Conservation (phyloP, 1,140 invertebrate genomes). For the Nasonia longicornis region DNA sequence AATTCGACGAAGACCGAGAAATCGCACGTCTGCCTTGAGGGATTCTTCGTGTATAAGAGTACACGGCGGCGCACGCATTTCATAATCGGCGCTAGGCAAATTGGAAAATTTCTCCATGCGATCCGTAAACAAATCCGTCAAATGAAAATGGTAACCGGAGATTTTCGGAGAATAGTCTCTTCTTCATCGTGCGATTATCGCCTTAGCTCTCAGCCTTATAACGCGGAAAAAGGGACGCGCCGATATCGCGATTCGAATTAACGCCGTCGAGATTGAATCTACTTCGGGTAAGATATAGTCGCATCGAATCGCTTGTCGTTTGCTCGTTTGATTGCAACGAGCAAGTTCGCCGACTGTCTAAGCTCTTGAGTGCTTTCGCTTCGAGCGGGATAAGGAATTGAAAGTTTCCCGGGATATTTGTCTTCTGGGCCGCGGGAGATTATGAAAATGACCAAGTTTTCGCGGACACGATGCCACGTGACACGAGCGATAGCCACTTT, state of each 20-base stretch:
- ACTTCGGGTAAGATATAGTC: too few relatives aligned
- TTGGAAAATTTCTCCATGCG: too few relatives aligned
- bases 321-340: constrained; percentile 3
- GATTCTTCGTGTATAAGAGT: not conserved
- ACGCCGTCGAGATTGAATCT: too few relatives aligned
- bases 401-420: not conserved
- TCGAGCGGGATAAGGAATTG: not conserved
- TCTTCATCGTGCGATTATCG: too few relatives aligned
- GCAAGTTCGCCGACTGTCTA: not conserved
- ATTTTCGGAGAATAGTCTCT: too few relatives aligned
- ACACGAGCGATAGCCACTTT: not conserved
- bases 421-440: not conserved
- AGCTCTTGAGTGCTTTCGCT: constrained; percentile 35
- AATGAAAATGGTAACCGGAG: too few relatives aligned
- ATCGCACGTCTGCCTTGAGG: not conserved
- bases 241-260: constrained; percentile 4
- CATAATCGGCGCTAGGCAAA: too few relatives aligned
- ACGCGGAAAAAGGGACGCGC: too few relatives aligned
- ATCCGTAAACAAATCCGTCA: too few relatives aligned
- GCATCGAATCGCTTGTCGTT: too few relatives aligned
- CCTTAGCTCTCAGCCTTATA: too few relatives aligned
- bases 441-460: not conserved
- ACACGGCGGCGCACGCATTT: not conserved
- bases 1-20: not conserved
- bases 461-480: not conserved